These are phyloP conservation scores for Paedocypris sp. DNA, from an alignment of 2,113 vertebrate species.

Conservation along the genomic window DNA sequence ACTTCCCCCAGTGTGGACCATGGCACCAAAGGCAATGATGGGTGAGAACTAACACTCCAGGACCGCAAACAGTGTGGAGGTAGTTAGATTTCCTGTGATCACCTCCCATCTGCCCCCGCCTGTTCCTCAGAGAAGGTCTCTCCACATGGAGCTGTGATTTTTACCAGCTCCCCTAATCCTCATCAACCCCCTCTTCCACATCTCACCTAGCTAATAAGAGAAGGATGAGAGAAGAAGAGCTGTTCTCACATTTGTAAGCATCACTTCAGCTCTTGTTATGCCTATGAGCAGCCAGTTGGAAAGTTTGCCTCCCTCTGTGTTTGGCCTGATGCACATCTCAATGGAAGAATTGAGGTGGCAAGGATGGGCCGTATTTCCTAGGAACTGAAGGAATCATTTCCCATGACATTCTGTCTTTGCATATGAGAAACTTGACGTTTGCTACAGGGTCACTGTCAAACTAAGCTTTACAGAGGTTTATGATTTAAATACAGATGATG, in stretches of 20 bases:
- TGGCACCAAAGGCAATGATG: conserved; percentile 18
- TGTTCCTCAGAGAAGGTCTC: conserved; percentile 18
- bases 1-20: conserved; percentile 27
- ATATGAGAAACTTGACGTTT: too few relatives aligned
- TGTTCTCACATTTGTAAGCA: conserved; percentile 26
- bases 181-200: conserved; percentile 2
- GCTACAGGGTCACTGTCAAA: background rate
- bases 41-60: conserved; percentile 26
- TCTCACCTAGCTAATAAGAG: conserved; percentile 39
- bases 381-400: background rate
- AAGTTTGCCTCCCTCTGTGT: background rate
- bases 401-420: too few relatives aligned
- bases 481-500: too few relatives aligned
- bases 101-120: conserved; percentile 12
- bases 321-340: background rate
- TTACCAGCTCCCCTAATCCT: conserved; percentile 25
- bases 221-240: conserved; percentile 14
- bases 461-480: too few relatives aligned
- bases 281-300: conserved; percentile 12
- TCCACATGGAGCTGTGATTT: conserved; percentile 40
- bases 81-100: conserved; percentile 40
- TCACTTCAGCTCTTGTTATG: conserved; percentile 36
- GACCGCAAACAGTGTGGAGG: conserved; percentile 32
- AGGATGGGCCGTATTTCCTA: background rate
- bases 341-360: background rate